These are phyloP conservation scores for Clupea harengus DNA, from an alignment of 2,113 vertebrate genomes.

Conservation along the genomic window DNA sequence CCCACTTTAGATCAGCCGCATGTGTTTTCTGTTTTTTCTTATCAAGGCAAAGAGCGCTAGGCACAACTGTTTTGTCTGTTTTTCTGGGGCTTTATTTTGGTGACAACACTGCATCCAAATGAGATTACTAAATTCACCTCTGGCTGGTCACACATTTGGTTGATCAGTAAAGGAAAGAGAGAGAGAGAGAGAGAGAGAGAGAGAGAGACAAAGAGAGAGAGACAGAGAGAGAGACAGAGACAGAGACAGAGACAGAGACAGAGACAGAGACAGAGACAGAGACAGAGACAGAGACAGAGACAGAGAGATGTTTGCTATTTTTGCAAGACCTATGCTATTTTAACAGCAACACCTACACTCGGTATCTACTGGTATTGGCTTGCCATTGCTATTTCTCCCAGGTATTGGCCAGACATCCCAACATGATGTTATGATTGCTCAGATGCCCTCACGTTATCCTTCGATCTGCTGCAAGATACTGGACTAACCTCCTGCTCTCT, in stretches of 20 bases:
- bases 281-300: too few species aligned
- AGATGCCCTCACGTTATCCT: background rate
- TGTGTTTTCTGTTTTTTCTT: background rate
- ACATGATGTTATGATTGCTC: background rate
- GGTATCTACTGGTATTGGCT: background rate
- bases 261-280: background rate
- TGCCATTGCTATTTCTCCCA: background rate
- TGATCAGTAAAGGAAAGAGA: background rate
- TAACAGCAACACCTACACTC: background rate
- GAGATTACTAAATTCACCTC: background rate
- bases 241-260: background rate
- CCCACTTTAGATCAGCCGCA: background rate
- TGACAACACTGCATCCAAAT: slow-evolving; percentile 7
- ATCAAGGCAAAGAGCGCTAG: background rate
- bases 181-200: background rate
- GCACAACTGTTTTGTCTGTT: slow-evolving; percentile 9
- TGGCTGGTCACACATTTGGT: background rate
- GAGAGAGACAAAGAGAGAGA: background rate
- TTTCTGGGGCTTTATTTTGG: background rate
- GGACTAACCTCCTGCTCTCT: background rate
- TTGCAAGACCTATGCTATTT: background rate
- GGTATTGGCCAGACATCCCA: background rate
- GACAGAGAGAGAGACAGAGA: background rate
- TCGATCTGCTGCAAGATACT: background rate
- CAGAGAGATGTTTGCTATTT: background rate